Base-by-base conservation (phyloP, 2,888 invertebrate species). In the Apamea anceps region DNA sequence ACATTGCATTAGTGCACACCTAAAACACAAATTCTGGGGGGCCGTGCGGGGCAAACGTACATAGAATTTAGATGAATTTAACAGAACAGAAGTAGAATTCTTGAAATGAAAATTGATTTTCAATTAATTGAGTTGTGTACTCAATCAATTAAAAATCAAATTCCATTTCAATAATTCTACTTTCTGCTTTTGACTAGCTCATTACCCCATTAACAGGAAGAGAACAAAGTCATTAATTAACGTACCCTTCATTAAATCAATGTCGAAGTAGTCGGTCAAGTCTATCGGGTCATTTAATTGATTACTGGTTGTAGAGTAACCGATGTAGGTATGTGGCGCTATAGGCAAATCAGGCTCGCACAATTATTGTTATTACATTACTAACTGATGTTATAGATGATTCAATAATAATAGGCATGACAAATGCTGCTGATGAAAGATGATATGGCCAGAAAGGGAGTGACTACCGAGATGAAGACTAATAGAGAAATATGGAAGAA, bases 211-310 rank as follows among this genome's bases (percentile, higher is more conserved):
- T 54, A 80, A 60, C 51, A 51, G 32, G 60, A 37, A 62, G 42
- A 71, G 37, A 57, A 72, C 37, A 42, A 60, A 15, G 45, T 48
- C n/a, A 80, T 85, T 81, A 62, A 81, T 75, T 81, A 81, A 62
- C 60, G 68, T 48, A 72, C 48, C 72, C 62, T 68, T 81, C 76
- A 85, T 63, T 83, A 75, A 78, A 78, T 82, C 78, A 83, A 78
- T 78, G 83, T 72, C 67, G 54, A 63, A 37, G 25, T 13, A 62
- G 60, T 28, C 25, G 42, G 66, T 63, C 32, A 63, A 51, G 60
- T 51, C n/a, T 54, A 74, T 74, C 71, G 48, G 62, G n/a, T 63
- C 48, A 75, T 54, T 66, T 51, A 42, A 82, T 74, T 75, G 72
- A 86, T 86, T 77, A 73, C 80, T 66, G 15, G 6, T 32, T 12